phyloP scores from a whole-genome alignment of 2,113 vertebrate genomes.

The Gambusia holbrooki region DNA sequence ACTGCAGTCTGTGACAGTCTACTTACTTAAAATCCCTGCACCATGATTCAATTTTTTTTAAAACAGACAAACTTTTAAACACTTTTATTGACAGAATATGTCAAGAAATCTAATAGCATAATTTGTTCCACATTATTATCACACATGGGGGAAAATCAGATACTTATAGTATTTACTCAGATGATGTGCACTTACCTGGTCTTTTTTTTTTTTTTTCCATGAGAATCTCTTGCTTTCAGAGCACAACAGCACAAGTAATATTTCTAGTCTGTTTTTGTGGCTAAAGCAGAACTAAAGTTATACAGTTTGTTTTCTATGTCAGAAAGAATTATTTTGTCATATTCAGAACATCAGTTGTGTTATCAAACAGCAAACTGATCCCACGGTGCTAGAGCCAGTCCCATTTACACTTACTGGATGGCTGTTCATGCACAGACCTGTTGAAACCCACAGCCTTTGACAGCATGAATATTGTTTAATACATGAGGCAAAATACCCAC shows the following conservation, averaged over 20 bases:
- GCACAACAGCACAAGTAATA: too few species aligned
- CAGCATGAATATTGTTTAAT: background rate
- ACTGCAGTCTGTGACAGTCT: too few species aligned
- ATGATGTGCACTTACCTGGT: too few species aligned
- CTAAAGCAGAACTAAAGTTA: background rate
- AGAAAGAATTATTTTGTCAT: conserved; percentile 5
- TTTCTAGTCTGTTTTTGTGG: background rate
- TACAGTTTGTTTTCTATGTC: background rate
- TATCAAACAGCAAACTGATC: conserved; percentile 15
- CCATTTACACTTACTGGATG: background rate
- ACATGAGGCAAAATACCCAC: background rate
- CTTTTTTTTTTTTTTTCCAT: too few species aligned
- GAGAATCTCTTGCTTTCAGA: too few species aligned
- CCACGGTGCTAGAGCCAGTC: background rate
- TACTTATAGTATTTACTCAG: too few species aligned
- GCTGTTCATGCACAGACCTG: conserved; percentile 7
- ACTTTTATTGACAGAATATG: too few species aligned
- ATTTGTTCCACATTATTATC: background rate
- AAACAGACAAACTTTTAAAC: too few species aligned
- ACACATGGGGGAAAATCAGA: background rate
- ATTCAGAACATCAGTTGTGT: background rate
- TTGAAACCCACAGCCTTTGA: background rate
- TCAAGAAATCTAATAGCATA: background rate
- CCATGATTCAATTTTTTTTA: too few species aligned
- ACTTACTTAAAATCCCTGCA: too few species aligned